Conservation (phyloP, 2,888 invertebrate species). For the Pachymerium ferrugineum region DNA sequence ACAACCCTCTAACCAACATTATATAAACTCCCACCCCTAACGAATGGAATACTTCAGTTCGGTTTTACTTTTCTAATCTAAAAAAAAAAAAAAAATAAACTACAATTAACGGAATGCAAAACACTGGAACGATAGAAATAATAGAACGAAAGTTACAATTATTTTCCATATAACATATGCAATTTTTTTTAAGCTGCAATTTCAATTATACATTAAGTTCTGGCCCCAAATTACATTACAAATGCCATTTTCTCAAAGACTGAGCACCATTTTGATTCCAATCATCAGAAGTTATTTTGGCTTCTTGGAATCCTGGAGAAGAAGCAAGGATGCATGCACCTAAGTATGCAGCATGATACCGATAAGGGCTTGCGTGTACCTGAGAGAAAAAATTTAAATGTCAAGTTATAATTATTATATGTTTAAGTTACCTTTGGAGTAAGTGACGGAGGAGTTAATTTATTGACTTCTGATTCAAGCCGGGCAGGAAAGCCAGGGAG, state of each 20-base stretch:
- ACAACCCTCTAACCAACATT: too few relatives aligned
- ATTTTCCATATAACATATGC: too few relatives aligned
- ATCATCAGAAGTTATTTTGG: slow-evolving; percentile 42
- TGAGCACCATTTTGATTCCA: slow-evolving; percentile 41
- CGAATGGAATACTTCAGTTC: too few relatives aligned
- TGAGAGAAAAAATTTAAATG: slow-evolving; percentile 41
- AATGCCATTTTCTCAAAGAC: slow-evolving; percentile 40
- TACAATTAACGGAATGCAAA: too few relatives aligned
- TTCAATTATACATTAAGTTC: too few relatives aligned
- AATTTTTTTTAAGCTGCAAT: too few relatives aligned
- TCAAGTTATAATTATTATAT: slow-evolving; percentile 18
- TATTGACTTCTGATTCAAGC: slow-evolving; percentile 53
- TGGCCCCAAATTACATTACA: slow-evolving; percentile 34
- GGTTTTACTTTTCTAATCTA: too few relatives aligned
- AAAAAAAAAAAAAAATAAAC: too few relatives aligned
- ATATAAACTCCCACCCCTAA: too few relatives aligned
- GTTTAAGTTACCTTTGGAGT: slow-evolving; percentile 49
- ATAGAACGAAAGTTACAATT: too few relatives aligned
- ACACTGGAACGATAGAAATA: too few relatives aligned
- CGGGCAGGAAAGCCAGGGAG: slow-evolving; percentile 55
- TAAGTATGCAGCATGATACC: slow-evolving; percentile 56
- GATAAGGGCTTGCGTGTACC: slow-evolving; percentile 55
- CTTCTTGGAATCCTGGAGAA: slow-evolving; percentile 47
- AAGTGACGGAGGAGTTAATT: slow-evolving; percentile 53
- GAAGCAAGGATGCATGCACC: slow-evolving; percentile 54